Base-by-base conservation (phyloP, 2,113 vertebrate genomes). In the Aythya baeri region DNA sequence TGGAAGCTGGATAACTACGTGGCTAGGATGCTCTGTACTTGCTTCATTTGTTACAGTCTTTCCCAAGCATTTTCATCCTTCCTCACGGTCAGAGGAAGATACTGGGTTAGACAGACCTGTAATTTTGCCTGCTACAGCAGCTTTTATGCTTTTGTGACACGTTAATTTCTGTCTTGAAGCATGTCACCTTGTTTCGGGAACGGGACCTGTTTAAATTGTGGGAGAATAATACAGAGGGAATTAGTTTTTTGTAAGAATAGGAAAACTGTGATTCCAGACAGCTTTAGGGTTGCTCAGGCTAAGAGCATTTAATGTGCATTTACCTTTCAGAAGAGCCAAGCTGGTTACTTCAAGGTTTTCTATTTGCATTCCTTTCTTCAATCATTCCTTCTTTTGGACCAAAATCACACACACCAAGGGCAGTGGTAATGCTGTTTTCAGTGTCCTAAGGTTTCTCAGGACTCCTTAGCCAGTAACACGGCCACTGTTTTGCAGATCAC, bases 21-120 rank as follows among this genome's bases (percentile, higher is more conserved):
- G 0, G 0, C 26, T 21, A 44, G 3, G 62, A 21, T 36, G 46
- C 23, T 78, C 70, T 1, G 0, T 29, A 10, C 25, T 77, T 22
- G 21, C 38, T 73, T 38, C 12, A 9, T 41, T 74, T 91, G 54
- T 71, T n/a, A 8, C 13, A 41, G 25, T 25, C 25, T 18, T 88
- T 70, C 6, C 44, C 8, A 55, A 9, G 38, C 2, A 2, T 44
- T 50, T 50, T 22, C 49, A 25, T 50, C 49, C 22, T 50, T 50
- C 49, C 22, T 50, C 49, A 1, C 5, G 23, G 23, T 59, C 54
- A 80, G 73, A 55, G 83, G 55, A 55, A 66, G 9, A 43, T 44
- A 3, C 2, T 54, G 74, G 32, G 13, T 52, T 82, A 3, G 2
- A 8, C 31, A 74, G 22, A 20, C 7, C 13, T 74, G 70, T 31